Conservation (phyloP, 35 echinoderm and acorn worm species). For the Lytechinus pictus region DNA sequence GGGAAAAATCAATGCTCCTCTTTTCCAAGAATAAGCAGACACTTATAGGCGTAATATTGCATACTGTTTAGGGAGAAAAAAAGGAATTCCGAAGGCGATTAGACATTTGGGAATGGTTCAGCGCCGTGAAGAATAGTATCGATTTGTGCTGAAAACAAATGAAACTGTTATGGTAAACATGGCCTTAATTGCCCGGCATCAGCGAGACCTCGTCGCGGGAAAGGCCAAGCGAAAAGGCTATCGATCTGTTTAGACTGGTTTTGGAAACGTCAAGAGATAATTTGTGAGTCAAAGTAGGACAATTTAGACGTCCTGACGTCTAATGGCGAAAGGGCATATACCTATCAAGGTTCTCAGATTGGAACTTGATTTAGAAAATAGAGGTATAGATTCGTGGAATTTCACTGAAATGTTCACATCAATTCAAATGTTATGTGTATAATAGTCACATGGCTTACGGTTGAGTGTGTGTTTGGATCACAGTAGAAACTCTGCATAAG, state of each 20-base stretch:
- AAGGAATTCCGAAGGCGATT: background rate
- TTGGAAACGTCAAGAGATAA: background rate
- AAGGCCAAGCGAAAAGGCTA: background rate
- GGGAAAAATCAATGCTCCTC: too few relatives aligned
- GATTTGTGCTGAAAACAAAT: background rate
- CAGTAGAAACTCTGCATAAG: too few relatives aligned
- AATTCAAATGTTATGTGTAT: too few relatives aligned
- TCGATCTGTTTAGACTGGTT: background rate
- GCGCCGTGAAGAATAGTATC: background rate
- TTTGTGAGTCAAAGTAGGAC: conserved; percentile 5
- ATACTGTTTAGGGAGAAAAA: background rate
- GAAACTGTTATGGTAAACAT: background rate
- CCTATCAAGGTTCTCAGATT: background rate
- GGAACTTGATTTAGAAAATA: background rate
- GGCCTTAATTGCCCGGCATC: background rate
- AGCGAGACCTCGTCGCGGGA: background rate
- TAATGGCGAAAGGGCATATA: background rate
- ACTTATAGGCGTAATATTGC: too few relatives aligned
- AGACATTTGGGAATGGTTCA: background rate
- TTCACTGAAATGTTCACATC: background rate
- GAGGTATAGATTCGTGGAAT: background rate
- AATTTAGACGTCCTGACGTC: background rate
- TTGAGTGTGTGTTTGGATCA: too few relatives aligned
- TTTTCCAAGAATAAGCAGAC: too few relatives aligned
- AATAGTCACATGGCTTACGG: too few relatives aligned